Evolutionary conservation across 64 coral and sea anemone species (phyloP).

Genomic region (Pocillopora damicornis): DNA sequence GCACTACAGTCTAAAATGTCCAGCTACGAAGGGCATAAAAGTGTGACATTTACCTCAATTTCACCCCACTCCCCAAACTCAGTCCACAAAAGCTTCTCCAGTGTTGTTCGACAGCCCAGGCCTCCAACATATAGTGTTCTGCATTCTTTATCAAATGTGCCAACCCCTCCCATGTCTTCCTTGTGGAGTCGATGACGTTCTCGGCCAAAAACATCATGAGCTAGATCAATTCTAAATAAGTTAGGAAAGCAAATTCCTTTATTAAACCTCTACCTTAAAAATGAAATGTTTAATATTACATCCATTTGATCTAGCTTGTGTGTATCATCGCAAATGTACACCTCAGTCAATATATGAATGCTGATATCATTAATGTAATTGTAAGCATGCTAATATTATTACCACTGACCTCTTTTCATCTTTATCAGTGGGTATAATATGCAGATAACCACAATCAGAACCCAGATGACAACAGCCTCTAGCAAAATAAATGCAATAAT

Average conservation of each 20-base stretch:
- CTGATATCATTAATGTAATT: background rate
- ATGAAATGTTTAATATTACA: too few relatives aligned
- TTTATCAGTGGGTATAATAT: conserved; percentile 69
- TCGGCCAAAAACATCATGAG: conserved; percentile 77
- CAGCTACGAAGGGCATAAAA: background rate
- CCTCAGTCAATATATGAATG: too few relatives aligned
- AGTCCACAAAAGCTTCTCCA: conserved; percentile 67
- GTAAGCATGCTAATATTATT: too few relatives aligned
- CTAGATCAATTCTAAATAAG: conserved; percentile 51
- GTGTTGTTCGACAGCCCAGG: conserved; percentile 16
- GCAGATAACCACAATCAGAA: conserved; percentile 65
- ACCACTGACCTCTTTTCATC: conserved; percentile 70
- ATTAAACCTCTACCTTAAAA: too few relatives aligned
- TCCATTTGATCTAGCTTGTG: too few relatives aligned
- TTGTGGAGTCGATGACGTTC: conserved; percentile 68
- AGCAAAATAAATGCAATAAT: conserved; percentile 85
- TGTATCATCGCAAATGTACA: too few relatives aligned
- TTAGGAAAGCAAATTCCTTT: background rate
- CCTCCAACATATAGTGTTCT: conserved; percentile 79
- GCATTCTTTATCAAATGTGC: conserved; percentile 87
- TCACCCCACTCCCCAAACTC: conserved; percentile 93
- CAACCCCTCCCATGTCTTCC: conserved; percentile 79
- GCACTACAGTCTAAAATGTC: too few relatives aligned
- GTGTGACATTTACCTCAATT: conserved; percentile 63
- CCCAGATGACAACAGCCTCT: conserved; percentile 80